These are phyloP conservation scores for Smutsia temminckii DNA, from an alignment of 2,797 vertebrate genomes.

Conservation along the genomic window DNA sequence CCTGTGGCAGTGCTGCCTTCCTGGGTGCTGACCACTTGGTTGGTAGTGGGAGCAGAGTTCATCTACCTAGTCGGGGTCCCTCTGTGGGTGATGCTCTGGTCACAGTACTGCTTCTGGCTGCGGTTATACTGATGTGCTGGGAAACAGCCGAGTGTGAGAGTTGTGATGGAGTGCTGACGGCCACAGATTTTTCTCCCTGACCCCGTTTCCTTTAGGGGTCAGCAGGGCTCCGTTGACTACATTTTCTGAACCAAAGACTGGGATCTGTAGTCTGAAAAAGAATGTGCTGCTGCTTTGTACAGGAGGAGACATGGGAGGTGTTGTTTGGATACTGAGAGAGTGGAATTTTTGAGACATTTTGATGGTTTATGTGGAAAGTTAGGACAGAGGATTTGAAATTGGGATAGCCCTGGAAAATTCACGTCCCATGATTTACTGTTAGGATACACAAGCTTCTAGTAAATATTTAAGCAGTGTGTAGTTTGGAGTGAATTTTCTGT, in stretches of 20 bases:
- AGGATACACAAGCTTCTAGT: constrained; percentile 37
- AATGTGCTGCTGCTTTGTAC: not conserved
- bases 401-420: constrained; percentile 68
- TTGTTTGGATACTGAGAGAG: constrained; percentile 69
- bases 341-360: constrained; percentile 73
- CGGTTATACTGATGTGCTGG: fast-evolving
- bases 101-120: fast-evolving
- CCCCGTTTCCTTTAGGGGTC: not conserved
- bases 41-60: not conserved
- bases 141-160: not conserved
- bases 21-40: not conserved
- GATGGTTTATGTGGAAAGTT: constrained; percentile 73
- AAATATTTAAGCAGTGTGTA: constrained; percentile 26
- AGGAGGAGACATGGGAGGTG: constrained; percentile 49
- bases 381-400: constrained; percentile 63
- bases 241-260: constrained; percentile 44
- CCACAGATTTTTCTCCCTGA: not conserved
- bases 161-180: not conserved
- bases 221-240: not conserved
- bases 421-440: constrained; percentile 49
- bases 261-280: constrained; percentile 13
- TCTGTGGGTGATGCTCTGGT: not conserved
- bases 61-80: too few species aligned
- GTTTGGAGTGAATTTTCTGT: constrained; percentile 17
- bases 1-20: not conserved